Evolutionary conservation across 2,888 invertebrate species (phyloP), one percentile per base, ranked within the genome.

Genomic region (Acanthosepion lycidas): DNA sequence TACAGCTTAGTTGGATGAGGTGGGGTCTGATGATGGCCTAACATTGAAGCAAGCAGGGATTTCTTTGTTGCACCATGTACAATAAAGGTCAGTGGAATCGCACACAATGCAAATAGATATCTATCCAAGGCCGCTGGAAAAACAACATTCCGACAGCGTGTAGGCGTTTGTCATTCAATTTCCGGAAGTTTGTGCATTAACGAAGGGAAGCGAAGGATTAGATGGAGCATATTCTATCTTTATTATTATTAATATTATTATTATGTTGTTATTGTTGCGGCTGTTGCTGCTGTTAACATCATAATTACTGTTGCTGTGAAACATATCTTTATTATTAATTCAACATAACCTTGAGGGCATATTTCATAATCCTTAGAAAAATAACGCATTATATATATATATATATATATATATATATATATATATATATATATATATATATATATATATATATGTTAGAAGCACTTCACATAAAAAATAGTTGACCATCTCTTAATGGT

Each of bases 11-110:
- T 59, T 23, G 23, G 23, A 23, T 3, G 59, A 6, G 59, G 12
- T 78, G n/a, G n/a, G 28, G n/a, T 78, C 33, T 78, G n/a, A 78
- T 33, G 78, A 78, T n/a, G n/a, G 78, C 12, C 12, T 5, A 8
- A 15, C 78, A n/a, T n/a, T 15, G 33, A 9, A 33, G 78, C 28
- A 9, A 78, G 8, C n/a, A n/a, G n/a, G 78, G 33, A n/a, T 9
- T n/a, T n/a, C 8, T 78, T 78, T 78, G n/a, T 78, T n/a, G 78
- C 15, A 78, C 78, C n/a, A n/a, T 28, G 78, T 15, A 78, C n/a
- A 78, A n/a, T 78, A 78, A 78, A 78, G 78, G 78, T 78, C 78
- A 78, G n/a, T 78, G n/a, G n/a, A 78, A 78, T n/a, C n/a, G 78
- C 5, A 18, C 78, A 78, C n/a, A 23, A 78, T 33, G 15, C n/a